Evolutionary conservation across 2,888 invertebrate genomes (phyloP).

Genomic region (Tenthredo amoena): DNA sequence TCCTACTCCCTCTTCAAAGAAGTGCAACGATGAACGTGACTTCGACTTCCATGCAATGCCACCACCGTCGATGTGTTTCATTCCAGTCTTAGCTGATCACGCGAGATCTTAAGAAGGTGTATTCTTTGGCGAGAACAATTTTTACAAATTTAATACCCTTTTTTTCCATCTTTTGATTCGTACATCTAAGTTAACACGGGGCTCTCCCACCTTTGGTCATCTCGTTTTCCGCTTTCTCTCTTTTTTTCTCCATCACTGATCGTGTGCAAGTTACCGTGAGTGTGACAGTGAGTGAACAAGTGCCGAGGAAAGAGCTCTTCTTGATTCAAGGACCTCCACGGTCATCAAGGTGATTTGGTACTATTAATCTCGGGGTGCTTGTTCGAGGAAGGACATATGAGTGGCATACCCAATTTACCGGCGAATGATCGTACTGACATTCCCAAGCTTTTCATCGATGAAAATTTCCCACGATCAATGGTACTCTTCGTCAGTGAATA

Average conservation of each 20-base stretch:
- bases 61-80: conserved; percentile 3
- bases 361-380: not conserved
- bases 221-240: not conserved
- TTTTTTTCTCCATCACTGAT: not conserved
- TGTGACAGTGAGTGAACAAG: not conserved
- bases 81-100: not conserved
- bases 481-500: not conserved
- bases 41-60: conserved; percentile 16
- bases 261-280: not conserved
- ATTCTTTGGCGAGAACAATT: not conserved
- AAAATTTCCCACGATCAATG: no score
- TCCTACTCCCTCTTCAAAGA: conserved; percentile 33
- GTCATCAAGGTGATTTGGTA: not conserved
- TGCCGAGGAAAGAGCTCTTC: not conserved
- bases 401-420: not conserved
- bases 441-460: not conserved
- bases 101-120: not conserved
- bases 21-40: conserved; percentile 26
- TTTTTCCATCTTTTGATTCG: no score
- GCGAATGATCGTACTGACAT: not conserved
- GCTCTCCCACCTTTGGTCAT: not conserved
- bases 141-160: no score
- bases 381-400: not conserved
- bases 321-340: conserved; percentile 9
- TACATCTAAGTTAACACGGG: not conserved